Conservation (phyloP, 2,888 invertebrate genomes). For the Agonopterix heracliana region DNA sequence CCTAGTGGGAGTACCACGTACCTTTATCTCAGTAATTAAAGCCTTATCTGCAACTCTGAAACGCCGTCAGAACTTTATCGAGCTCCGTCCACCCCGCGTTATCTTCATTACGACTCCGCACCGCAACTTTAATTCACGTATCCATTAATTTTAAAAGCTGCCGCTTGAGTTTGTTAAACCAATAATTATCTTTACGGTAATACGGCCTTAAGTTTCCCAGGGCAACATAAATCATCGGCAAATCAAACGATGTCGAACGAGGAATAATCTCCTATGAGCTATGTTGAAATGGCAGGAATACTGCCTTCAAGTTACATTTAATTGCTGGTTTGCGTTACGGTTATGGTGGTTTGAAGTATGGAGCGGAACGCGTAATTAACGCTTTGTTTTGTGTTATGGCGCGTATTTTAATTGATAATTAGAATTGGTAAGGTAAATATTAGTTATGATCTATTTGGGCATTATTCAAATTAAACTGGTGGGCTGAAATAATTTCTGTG, state of each 20-base stretch:
- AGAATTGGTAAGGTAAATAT: too few relatives aligned
- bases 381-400: slow-evolving; percentile 3
- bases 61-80: slow-evolving; percentile 67
- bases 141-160: slow-evolving; percentile 69
- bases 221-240: slow-evolving; percentile 53
- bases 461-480: too few relatives aligned
- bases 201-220: slow-evolving; percentile 42
- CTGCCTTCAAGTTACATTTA: slow-evolving; percentile 24
- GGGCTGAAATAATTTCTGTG: too few relatives aligned
- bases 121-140: slow-evolving; percentile 63
- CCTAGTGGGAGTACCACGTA: slow-evolving; percentile 28
- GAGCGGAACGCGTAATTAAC: slow-evolving; percentile 12
- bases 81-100: slow-evolving; percentile 51
- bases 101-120: slow-evolving; percentile 67
- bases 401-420: too few relatives aligned
- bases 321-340: slow-evolving; percentile 36
- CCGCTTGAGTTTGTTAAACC: slow-evolving; percentile 56
- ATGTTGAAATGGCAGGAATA: slow-evolving; percentile 36
- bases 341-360: slow-evolving; percentile 9
- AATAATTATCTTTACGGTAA: slow-evolving; percentile 58
- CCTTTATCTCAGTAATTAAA: slow-evolving; percentile 63
- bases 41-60: slow-evolving; percentile 56
- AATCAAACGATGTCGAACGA: slow-evolving; percentile 53
- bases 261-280: slow-evolving; percentile 30
- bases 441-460: too few relatives aligned